Base-by-base conservation (phyloP, 1,140 invertebrate species). In the Linepithema humile region DNA sequence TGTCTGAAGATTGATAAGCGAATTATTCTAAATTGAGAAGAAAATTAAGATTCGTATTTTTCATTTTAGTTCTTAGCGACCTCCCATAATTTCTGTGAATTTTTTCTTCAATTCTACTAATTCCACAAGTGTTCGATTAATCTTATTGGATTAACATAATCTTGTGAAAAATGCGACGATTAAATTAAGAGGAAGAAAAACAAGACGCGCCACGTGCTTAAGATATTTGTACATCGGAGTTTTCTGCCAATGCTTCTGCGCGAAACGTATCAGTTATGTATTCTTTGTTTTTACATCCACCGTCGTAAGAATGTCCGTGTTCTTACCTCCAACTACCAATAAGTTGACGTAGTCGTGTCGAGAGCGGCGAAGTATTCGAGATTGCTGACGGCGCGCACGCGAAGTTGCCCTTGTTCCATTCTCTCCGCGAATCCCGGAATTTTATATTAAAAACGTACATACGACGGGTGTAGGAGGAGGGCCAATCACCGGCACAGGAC, bases 391-490 rank as follows among this genome's bases (percentile, higher is more conserved):
- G 32, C 62, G 48, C 17, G 23, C 35, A 69, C 48, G 35, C 50
- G 35, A 57, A 55, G 48, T 57, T 55, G 26, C 48, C 64, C 35
- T 64, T 20, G 64, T 55, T 55, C 75, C 48, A 69, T 85, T 85
- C 73, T 60, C 53, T 4, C 17, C 23, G 64, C 26, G 62, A 43
- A 50, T 29, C 29, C 40, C 12, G 84, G 75, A 86, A 83, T 87
- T 85, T 82, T 72, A 75, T 87, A 87, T 83, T 45, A 86, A 78
- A 83, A 83, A 86, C 64, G 48, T 20, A 53, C 55, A 74, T 65
- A 12, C 26, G 38, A 15, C 9, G 9, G 29, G 15, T 32, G 20
- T 12, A 35, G 5, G 26, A n/a, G 50, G 55, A 9, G 12, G 67
- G 48, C 45, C 77, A 53, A 86, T 86, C 64, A 65, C 65, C 72